A percentile compares a stretch with the other conserved stretches of the same genome.
Evolutionary conservation across 2,113 vertebrate genomes (phyloP).

Genomic region (Brienomyrus longianalis): DNA sequence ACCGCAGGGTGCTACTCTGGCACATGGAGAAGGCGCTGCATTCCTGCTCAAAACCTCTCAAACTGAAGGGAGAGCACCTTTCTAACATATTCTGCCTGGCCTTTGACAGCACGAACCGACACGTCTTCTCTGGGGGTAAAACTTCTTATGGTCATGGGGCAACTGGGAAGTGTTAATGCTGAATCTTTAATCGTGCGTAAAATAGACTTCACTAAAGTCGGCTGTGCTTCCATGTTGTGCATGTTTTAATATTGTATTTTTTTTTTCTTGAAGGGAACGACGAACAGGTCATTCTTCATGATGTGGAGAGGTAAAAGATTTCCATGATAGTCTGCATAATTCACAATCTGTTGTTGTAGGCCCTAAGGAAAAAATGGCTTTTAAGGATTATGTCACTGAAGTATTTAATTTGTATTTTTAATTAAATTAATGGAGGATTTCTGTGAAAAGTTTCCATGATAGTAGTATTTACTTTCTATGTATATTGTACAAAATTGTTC

Average conservation of each 20-base stretch:
- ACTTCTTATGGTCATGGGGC: background rate
- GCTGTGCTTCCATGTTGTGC: background rate
- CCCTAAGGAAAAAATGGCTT: background rate
- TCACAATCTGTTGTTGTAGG: background rate
- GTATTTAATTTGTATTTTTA: background rate
- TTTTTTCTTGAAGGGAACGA: constrained; percentile 77
- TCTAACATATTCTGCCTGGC: constrained; percentile 98
- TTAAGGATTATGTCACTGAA: background rate
- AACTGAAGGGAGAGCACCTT: constrained; percentile 93
- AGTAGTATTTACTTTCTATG: background rate
- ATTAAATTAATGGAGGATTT: background rate
- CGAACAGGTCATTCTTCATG: constrained; percentile 97
- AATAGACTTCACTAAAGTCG: background rate
- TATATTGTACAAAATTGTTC: background rate
- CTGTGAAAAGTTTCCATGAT: background rate
- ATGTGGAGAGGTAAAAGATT: constrained; percentile 81
- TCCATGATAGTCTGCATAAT: background rate
- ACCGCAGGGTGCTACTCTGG: constrained; percentile 90
- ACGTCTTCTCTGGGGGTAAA: constrained; percentile 93
- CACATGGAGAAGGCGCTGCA: constrained; percentile 93
- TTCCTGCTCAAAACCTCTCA: constrained; percentile 79
- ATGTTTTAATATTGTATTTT: constrained; percentile 22
- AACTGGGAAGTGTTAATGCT: background rate
- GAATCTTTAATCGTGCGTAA: background rate
- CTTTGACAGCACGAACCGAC: constrained; percentile 92